These are phyloP conservation scores for Burhinus bistriatus DNA, from an alignment of 2,113 vertebrate genomes.

Conservation along the genomic window DNA sequence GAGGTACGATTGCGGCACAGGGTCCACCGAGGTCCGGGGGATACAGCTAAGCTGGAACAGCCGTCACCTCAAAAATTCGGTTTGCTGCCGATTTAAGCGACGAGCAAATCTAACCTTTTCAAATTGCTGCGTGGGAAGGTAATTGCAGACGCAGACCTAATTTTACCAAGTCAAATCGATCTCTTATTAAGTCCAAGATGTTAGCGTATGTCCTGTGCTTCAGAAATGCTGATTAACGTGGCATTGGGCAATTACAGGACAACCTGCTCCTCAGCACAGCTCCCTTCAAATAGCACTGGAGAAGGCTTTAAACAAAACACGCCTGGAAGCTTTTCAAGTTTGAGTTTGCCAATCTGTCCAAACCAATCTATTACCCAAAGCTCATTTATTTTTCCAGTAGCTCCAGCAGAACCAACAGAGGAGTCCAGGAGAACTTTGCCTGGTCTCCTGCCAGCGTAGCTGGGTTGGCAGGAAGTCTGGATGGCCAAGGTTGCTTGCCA, in stretches of 20 bases:
- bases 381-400: not conserved
- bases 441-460: not conserved
- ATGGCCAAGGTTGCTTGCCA: not conserved
- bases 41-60: not conserved
- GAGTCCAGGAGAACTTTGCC: not conserved
- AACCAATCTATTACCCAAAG: not conserved
- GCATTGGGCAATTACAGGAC: accelerated
- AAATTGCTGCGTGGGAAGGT: accelerated
- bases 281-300: not conserved
- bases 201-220: accelerated
- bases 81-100: accelerated
- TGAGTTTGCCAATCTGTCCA: not conserved
- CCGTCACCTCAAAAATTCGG: not conserved
- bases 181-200: not conserved
- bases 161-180: not conserved
- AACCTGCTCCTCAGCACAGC: not conserved
- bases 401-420: not conserved
- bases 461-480: not conserved
- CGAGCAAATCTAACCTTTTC: not conserved
- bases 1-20: accelerated
- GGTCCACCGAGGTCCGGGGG: too few relatives aligned
- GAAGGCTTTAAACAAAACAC: not conserved
- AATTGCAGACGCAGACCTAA: not conserved
- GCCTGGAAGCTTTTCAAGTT: not conserved
- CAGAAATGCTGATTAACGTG: accelerated